Percentiles rank a stretch among this genome's conserved stretches.
Evolutionary conservation across 2,888 invertebrate species (phyloP).

Genomic region (Parnassius mnemosyne): DNA sequence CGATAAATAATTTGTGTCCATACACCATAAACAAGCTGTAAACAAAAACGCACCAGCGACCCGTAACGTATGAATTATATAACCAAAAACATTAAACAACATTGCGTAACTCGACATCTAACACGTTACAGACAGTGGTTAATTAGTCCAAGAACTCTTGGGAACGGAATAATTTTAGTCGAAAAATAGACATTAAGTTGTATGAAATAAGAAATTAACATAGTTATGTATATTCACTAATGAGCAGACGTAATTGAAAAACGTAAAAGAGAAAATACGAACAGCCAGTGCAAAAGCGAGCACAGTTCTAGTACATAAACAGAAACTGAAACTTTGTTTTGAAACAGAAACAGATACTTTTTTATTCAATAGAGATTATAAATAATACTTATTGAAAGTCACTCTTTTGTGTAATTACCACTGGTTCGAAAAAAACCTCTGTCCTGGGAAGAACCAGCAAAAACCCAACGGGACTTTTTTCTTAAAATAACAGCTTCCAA

Average conservation of each 20-base stretch:
- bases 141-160: constrained; percentile 48
- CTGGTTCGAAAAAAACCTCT: too few relatives aligned
- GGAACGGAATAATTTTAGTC: constrained; percentile 30
- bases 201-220: constrained; percentile 20
- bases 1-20: neutral
- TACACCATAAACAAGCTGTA: constrained; percentile 3
- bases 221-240: constrained; percentile 17
- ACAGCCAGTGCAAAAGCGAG: neutral
- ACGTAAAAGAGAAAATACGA: neutral
- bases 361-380: too few relatives aligned
- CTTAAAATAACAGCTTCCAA: too few relatives aligned
- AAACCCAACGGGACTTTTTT: too few relatives aligned
- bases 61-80: constrained; percentile 37
- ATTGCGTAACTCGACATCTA: constrained; percentile 43
- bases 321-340: too few relatives aligned
- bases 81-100: constrained; percentile 33
- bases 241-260: constrained; percentile 18
- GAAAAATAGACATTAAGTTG: constrained; percentile 21
- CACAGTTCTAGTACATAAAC: neutral
- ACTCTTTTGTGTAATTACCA: too few relatives aligned
- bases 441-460: too few relatives aligned
- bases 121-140: constrained; percentile 50
- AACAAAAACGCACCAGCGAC: constrained; percentile 29
- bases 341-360: too few relatives aligned
- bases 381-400: too few relatives aligned